These are phyloP conservation scores for Sternotherus odoratus DNA, from an alignment of 2,797 vertebrate genomes.

Conservation along the genomic window DNA sequence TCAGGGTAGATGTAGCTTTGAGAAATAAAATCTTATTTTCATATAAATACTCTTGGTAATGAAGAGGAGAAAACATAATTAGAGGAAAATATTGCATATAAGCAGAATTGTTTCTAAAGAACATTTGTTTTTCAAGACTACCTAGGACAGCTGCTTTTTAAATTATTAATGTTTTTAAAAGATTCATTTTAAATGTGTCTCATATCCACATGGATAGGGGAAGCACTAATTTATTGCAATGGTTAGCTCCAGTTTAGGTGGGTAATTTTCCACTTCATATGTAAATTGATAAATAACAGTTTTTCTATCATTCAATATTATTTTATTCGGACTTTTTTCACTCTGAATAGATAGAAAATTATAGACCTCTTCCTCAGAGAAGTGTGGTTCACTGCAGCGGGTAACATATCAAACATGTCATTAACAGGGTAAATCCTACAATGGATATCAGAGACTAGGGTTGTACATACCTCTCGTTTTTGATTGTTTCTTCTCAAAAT, in stretches of 20 bases:
- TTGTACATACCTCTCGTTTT: slow-evolving; percentile 83
- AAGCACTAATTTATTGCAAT: not conserved
- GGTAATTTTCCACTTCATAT: not conserved
- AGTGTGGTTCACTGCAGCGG: not conserved
- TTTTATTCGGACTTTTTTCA: not conserved
- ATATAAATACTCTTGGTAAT: not conserved
- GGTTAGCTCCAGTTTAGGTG: not conserved
- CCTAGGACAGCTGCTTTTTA: not conserved
- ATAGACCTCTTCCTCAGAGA: not conserved
- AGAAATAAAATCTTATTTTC: not conserved
- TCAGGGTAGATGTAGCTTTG: not conserved
- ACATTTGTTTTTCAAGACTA: not conserved
- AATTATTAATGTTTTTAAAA: slow-evolving; percentile 6
- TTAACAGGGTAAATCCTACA: not conserved
- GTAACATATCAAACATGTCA: not conserved
- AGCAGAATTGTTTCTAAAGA: not conserved
- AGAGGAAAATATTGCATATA: not conserved
- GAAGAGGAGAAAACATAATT: not conserved
- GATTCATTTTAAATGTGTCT: not conserved
- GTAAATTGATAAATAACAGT: not conserved
- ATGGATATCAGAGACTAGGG: not conserved
- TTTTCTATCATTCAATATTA: not conserved
- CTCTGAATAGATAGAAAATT: not conserved
- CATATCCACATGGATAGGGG: not conserved
- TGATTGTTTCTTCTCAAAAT: slow-evolving; percentile 82